These are phyloP conservation scores for Botia kubotai DNA, from an alignment of 2,797 vertebrate genomes.

Conservation along the genomic window DNA sequence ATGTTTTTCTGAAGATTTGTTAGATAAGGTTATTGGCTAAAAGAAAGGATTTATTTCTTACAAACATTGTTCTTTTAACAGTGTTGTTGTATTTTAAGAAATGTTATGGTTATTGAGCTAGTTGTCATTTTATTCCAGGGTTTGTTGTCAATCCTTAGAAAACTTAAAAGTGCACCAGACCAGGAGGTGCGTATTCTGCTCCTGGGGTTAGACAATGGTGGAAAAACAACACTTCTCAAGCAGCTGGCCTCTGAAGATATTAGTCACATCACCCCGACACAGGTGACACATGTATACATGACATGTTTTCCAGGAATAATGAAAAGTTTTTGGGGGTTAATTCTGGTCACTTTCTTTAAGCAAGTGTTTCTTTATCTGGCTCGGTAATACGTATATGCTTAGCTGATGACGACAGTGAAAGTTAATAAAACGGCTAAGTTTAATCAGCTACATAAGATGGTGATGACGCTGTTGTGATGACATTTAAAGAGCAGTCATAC, in stretches of 20 bases:
- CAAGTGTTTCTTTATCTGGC: too few species aligned
- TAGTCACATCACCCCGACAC: conserved; percentile 89
- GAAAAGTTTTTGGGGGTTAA: too few species aligned
- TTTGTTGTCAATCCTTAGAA: conserved; percentile 96
- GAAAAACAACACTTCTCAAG: conserved; percentile 96
- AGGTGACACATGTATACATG: conserved; percentile 28
- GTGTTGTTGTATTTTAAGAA: not conserved
- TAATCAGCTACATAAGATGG: not conserved
- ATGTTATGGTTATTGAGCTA: not conserved
- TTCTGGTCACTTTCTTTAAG: too few species aligned
- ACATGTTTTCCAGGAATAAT: too few species aligned
- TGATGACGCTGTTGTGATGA: not conserved
- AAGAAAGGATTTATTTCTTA: not conserved
- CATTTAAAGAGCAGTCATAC: not conserved
- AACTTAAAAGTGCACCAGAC: conserved; percentile 96
- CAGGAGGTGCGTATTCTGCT: conserved; percentile 97
- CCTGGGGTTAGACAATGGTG: conserved; percentile 96
- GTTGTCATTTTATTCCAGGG: conserved; percentile 75
- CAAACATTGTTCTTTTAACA: too few species aligned
- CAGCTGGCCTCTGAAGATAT: conserved; percentile 97
- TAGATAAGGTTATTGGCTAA: not conserved
- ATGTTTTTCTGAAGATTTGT: not conserved
- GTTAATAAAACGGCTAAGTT: not conserved
- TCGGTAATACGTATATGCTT: not conserved
- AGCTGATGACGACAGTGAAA: not conserved